These are phyloP conservation scores for Drosophila kanekoi DNA, from an alignment of 2,888 invertebrate genomes.

Conservation along the genomic window DNA sequence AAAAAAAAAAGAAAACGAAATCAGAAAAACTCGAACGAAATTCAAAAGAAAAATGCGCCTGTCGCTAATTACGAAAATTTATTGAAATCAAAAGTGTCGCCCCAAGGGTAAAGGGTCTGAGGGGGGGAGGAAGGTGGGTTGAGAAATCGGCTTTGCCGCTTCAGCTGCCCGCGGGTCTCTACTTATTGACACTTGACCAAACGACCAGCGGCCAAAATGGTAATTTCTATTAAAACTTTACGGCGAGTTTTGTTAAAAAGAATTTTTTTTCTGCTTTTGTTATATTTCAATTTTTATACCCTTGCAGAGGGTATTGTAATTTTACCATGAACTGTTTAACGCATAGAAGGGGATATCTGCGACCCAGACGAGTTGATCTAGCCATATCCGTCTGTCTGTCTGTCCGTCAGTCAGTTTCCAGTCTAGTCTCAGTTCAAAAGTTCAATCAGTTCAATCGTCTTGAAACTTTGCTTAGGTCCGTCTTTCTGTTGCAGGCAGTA, in stretches of 20 bases:
- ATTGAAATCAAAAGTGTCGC: slow-evolving; percentile 78
- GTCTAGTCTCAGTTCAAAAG: too few species aligned
- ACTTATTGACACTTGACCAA: slow-evolving; percentile 78
- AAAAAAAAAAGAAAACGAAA: slow-evolving; percentile 25
- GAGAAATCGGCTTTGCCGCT: slow-evolving; percentile 53
- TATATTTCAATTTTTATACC: too few species aligned
- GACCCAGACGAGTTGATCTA: too few species aligned
- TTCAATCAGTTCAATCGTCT: too few species aligned
- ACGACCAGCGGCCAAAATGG: slow-evolving; percentile 72
- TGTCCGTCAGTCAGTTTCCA: too few species aligned
- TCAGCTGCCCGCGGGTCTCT: slow-evolving; percentile 38
- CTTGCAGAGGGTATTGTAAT: too few species aligned
- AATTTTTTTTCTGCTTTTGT: slow-evolving; percentile 28
- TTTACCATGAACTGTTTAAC: too few species aligned
- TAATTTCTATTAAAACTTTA: slow-evolving; percentile 78
- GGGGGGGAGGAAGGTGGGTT: background rate
- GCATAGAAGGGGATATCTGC: too few species aligned
- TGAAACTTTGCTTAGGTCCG: too few species aligned
- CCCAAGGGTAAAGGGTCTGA: background rate
- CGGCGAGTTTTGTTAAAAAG: slow-evolving; percentile 60
- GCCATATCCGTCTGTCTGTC: too few species aligned
- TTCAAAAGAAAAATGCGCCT: slow-evolving; percentile 62
- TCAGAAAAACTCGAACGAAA: slow-evolving; percentile 27
- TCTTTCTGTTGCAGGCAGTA: too few species aligned
- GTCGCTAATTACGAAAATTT: slow-evolving; percentile 78